These are phyloP conservation scores for Penaeus indicus DNA, from an alignment of 1,140 invertebrate species.

Conservation along the genomic window DNA sequence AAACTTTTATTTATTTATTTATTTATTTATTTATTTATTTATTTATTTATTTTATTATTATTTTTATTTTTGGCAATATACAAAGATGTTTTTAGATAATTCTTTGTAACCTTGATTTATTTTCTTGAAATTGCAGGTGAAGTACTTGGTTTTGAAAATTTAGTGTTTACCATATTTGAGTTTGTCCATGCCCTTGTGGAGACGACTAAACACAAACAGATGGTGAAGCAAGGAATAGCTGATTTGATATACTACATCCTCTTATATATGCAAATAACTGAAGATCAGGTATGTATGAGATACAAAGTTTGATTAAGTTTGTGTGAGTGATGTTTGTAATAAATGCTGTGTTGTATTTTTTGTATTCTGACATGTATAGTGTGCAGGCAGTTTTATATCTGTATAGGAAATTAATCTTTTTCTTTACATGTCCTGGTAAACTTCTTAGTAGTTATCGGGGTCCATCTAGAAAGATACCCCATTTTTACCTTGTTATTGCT, in stretches of 20 bases:
- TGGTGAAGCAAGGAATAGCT: slow-evolving; percentile 78
- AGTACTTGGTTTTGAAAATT: slow-evolving; percentile 80
- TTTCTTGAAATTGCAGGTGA: slow-evolving; percentile 74
- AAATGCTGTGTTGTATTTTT: background rate
- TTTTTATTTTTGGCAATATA: background rate
- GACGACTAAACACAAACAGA: slow-evolving; percentile 73
- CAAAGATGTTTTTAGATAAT: background rate
- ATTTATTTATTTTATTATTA: background rate
- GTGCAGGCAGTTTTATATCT: too few relatives aligned
- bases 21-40: too few relatives aligned
- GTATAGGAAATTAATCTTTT: too few relatives aligned
- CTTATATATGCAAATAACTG: slow-evolving; percentile 83
- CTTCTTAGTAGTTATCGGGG: too few relatives aligned
- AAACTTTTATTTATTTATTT: too few relatives aligned
- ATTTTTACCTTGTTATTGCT: too few relatives aligned
- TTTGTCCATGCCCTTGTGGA: slow-evolving; percentile 80
- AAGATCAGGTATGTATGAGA: slow-evolving; percentile 76
- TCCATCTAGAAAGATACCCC: too few relatives aligned
- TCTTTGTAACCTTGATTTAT: background rate
- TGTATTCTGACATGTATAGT: background rate
- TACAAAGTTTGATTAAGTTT: slow-evolving; percentile 1
- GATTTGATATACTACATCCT: slow-evolving; percentile 84
- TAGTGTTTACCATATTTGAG: slow-evolving; percentile 84
- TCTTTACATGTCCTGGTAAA: too few relatives aligned
- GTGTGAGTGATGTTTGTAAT: background rate